Percentiles rank a stretch among this genome's conserved stretches.
phyloP scores from a whole-genome alignment of 2,113 vertebrate species.

The Festucalex cinctus region DNA sequence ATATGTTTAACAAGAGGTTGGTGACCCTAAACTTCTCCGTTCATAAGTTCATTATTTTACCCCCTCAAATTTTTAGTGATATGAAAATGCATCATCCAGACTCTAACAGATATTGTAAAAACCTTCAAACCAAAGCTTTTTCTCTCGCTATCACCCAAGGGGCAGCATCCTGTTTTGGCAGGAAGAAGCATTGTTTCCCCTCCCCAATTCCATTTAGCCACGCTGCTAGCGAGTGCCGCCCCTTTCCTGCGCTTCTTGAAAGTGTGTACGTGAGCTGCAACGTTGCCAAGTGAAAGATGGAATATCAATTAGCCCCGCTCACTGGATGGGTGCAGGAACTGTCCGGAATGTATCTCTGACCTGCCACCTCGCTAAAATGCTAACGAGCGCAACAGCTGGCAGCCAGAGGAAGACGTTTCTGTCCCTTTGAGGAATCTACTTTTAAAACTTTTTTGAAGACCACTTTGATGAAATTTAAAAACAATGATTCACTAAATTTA shows the following conservation, averaged over 20 bases:
- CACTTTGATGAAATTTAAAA: neutral
- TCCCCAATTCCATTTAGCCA: conserved; percentile 45
- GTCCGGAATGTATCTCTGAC: conserved; percentile 27
- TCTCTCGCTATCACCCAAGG: conserved; percentile 27
- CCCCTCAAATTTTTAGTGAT: no score
- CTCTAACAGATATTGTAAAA: conserved; percentile 18
- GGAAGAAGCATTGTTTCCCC: conserved; percentile 40
- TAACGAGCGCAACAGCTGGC: neutral
- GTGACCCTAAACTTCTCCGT: no score
- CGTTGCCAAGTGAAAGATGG: conserved; percentile 56
- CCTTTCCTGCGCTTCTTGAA: conserved; percentile 45
- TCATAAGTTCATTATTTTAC: no score
- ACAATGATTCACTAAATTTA: neutral
- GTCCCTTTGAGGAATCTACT: neutral
- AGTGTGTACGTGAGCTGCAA: conserved; percentile 11
- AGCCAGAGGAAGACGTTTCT: conserved; percentile 7
- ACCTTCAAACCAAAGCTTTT: conserved; percentile 16
- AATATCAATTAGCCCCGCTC: conserved; percentile 50
- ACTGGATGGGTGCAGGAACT: conserved; percentile 28
- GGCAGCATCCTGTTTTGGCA: conserved; percentile 62
- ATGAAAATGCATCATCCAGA: neutral
- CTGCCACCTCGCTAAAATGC: neutral
- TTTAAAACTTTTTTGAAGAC: neutral
- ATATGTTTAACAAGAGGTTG: no score
- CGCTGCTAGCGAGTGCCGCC: conserved; percentile 35